These are phyloP conservation scores for Chloromyia formosa DNA, from an alignment of 2,888 invertebrate genomes.

Conservation along the genomic window DNA sequence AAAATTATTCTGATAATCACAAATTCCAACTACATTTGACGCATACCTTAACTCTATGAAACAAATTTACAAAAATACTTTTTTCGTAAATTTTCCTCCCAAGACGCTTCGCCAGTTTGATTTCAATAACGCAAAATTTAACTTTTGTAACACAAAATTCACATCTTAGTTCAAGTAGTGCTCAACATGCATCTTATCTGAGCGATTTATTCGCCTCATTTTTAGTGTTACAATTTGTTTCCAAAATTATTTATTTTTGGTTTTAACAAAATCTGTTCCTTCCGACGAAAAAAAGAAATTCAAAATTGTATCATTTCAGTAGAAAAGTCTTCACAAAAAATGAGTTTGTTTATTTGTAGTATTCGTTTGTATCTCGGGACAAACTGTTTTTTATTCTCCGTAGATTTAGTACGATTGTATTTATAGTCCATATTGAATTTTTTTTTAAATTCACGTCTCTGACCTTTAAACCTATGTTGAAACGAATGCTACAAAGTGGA, in stretches of 20 bases:
- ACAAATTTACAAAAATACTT: neutral
- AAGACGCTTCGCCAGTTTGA: neutral
- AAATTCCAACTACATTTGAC: too few species aligned
- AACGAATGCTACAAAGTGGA: constrained; percentile 2
- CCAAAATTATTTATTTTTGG: neutral
- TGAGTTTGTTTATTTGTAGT: too few species aligned
- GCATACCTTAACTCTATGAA: too few species aligned
- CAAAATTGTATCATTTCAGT: constrained; percentile 20
- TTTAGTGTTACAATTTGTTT: neutral
- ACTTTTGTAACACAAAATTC: neutral
- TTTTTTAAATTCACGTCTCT: too few species aligned
- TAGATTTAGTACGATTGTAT: too few species aligned
- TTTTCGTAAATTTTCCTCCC: neutral
- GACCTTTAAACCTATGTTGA: too few species aligned
- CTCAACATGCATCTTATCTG: neutral
- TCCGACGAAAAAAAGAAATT: constrained; percentile 20
- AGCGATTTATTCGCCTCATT: neutral
- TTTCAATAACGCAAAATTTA: neutral
- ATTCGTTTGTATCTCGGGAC: too few species aligned
- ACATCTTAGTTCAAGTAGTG: neutral
- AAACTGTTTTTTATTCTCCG: too few species aligned
- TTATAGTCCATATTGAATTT: too few species aligned
- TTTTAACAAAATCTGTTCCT: neutral
- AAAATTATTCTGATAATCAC: too few species aligned
- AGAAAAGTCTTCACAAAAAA: too few species aligned